phyloP scores from a whole-genome alignment of 2,797 vertebrate species.

The Gadopsis bispinosus region DNA sequence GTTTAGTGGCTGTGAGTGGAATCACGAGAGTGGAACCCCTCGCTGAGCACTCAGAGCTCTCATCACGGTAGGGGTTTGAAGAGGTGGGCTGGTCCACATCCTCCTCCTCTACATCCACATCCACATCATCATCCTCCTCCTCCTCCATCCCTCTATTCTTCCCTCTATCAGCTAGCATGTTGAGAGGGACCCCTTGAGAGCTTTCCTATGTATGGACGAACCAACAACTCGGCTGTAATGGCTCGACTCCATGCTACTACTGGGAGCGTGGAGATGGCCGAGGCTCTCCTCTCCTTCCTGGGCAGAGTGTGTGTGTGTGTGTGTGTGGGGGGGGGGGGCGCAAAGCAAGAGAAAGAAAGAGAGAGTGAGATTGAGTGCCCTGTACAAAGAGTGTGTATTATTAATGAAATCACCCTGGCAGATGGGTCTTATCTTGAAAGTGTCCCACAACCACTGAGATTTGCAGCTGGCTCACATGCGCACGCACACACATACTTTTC shows the following conservation, averaged over 20 bases:
- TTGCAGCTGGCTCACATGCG: slow-evolving; percentile 73
- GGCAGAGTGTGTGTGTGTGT: slow-evolving; percentile 18
- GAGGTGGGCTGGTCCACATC: slow-evolving; percentile 56
- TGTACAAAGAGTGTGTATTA: slow-evolving; percentile 84
- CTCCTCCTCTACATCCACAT: slow-evolving; percentile 24
- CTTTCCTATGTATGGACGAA: slow-evolving; percentile 65
- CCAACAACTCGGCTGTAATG: slow-evolving; percentile 69
- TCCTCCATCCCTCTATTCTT: slow-evolving; percentile 36
- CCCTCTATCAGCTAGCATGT: slow-evolving; percentile 64
- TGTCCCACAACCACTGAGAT: slow-evolving; percentile 77
- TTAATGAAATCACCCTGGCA: slow-evolving; percentile 82
- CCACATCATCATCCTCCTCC: background rate
- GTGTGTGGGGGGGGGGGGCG: slow-evolving; percentile 41
- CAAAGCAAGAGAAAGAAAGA: slow-evolving; percentile 43
- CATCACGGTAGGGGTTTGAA: slow-evolving; percentile 62
- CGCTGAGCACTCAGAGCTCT: slow-evolving; percentile 68
- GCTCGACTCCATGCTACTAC: slow-evolving; percentile 55
- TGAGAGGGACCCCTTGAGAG: slow-evolving; percentile 75
- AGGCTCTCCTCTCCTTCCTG: slow-evolving; percentile 39
- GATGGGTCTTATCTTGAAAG: slow-evolving; percentile 83
- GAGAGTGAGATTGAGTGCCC: slow-evolving; percentile 72
- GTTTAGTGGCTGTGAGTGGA: slow-evolving; percentile 58
- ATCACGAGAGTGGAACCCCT: slow-evolving; percentile 59
- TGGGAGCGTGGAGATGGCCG: slow-evolving; percentile 61
- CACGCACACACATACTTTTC: slow-evolving; percentile 48